Base-by-base conservation (phyloP, 1,140 invertebrate genomes). In the Papilio polytes region DNA sequence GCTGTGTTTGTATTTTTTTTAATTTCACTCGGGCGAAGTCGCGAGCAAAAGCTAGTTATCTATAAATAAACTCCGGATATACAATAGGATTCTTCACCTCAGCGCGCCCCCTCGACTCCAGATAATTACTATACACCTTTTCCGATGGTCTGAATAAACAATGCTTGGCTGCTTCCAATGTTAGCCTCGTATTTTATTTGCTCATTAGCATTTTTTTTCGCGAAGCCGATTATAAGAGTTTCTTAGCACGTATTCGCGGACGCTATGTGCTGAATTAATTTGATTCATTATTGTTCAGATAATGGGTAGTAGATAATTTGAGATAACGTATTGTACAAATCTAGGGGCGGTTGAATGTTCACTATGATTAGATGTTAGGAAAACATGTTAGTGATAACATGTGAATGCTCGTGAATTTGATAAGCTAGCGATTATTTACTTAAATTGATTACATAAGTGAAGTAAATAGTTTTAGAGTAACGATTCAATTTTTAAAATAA, bases 61-160 rank as follows among this genome's bases (percentile, higher is more conserved):
- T 63, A 63, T 26, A 63, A 63, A 63, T 63, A 63, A 10, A 1
- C 10, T 74, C 20, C 20, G 36, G n/a, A 41, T 36, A 41, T 41
- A 46, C 15, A 73, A 46, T 41, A 73, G 36, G 72, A 73, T 56
- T 20, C 53, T 73, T 41, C 31, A 41, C 36, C 72, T 73, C 31
- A 7, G 9, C 22, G 66, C 31, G 70, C 36, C 70, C 31, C 41
- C n/a, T 48, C n/a, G 41, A 13, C 41, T 74, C 41, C 36, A 46
- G 80, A 85, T 91, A 89, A 92, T 88, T 84, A 85, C 73, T 88
- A 87, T 86, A 86, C 86, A 85, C 85, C 81, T 85, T 85, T 86
- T 51, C 72, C 44, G 63, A 85, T 76, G 59, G 63, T 86, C 81
- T 84, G 53, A 80, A 56, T 83, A 89, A 88, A 91, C 84, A 85